Base-by-base conservation (phyloP, 2,113 vertebrate species). In the Acinonyx jubatus region DNA sequence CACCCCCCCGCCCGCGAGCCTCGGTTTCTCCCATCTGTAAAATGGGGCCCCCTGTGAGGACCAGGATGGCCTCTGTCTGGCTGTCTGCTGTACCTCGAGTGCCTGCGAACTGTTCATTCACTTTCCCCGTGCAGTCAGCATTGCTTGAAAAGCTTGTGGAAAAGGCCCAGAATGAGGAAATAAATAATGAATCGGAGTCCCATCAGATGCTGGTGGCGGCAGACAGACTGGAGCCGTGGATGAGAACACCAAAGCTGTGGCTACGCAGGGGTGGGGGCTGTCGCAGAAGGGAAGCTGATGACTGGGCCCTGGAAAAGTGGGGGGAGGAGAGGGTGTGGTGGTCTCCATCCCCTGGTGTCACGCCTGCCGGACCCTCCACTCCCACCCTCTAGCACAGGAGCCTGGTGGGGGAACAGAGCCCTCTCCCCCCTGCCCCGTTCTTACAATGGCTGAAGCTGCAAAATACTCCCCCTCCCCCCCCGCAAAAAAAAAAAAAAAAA, bases 151-250 rank as follows among this genome's bases (percentile, higher is more conserved):
- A 41, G 94, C 65, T 31, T 21, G 29, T 87, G 97, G 95, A 89
- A 96, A 84, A 96, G 93, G 96, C 92, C 16, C 79, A 29, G 79
- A 25, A 13, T 23, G 92, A 96, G 95, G 93, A 97, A 96, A 98
- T 95, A 90, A 98, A 95, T 97, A 94, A 98, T 90, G 95, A 90
- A 95, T 29, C 0, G 14, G 16, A 61, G 83, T 36, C 94, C n/a
- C 96, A 80, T 84, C 89, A 33, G 57, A 93, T 18, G 95, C 95
- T 0, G 19, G 73, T 0, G 84, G 97, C 50, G 84, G 97, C 97
- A 98, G 97, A 96, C 98, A 79, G 97, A 2, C 97, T 98, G 97
- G 98, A 97, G 97, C 98, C 96, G 0, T 0, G 2, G 92, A 91
- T 97, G 97, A 98, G 97, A 89, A 69, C 97, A 95, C 57, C 61